These are phyloP conservation scores for Eumerus sabulonum DNA, from an alignment of 2,888 invertebrate genomes.

Conservation along the genomic window DNA sequence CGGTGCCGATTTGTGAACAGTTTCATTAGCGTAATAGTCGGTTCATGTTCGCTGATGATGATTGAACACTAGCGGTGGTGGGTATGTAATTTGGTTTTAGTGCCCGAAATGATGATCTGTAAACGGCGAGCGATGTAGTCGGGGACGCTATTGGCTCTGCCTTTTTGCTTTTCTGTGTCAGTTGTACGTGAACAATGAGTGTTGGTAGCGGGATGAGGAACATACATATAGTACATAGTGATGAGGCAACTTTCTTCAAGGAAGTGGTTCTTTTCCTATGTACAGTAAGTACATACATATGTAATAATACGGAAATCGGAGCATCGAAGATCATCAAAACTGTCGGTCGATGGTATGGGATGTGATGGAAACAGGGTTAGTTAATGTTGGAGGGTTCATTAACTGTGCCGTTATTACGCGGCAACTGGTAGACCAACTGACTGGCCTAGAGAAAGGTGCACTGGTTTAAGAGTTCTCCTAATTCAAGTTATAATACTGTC, in stretches of 20 bases:
- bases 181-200: constrained; percentile 32
- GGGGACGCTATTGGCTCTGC: not conserved
- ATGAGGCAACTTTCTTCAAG: constrained; percentile 15
- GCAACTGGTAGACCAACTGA: no score
- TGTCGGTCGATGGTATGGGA: no score
- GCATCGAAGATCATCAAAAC: constrained; percentile 4
- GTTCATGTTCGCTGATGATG: constrained; percentile 54
- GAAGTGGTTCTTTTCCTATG: constrained; percentile 10
- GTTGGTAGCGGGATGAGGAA: not conserved
- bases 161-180: not conserved
- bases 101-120: constrained; percentile 41
- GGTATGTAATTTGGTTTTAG: constrained; percentile 32
- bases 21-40: constrained; percentile 58
- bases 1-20: constrained; percentile 64
- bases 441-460: no score
- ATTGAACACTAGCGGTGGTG: constrained; percentile 32
- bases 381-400: no score
- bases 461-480: no score
- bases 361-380: no score
- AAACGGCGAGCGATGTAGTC: constrained; percentile 23
- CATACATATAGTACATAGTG: no score
- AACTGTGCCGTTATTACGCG: no score
- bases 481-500: no score
- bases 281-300: not conserved
- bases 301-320: constrained; percentile 33